A percentile compares a stretch with the other conserved stretches of the same genome.
These are phyloP conservation scores for Formicarius rufipectus DNA, from an alignment of 2,113 vertebrate species.

Conservation along the genomic window DNA sequence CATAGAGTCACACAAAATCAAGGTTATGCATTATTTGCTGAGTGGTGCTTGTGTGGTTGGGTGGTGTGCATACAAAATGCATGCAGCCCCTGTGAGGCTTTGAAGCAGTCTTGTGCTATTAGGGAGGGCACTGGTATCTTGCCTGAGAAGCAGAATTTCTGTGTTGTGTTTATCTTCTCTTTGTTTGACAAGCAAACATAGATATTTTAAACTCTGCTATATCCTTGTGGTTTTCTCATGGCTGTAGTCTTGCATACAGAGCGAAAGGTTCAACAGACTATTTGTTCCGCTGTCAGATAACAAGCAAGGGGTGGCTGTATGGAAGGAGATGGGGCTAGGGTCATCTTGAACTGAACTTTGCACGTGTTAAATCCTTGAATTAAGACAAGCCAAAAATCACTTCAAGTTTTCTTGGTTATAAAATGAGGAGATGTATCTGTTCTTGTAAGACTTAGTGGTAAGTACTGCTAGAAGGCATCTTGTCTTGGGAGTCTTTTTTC, in stretches of 20 bases:
- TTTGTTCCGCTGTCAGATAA: neutral
- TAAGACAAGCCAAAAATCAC: neutral
- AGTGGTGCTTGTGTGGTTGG: neutral
- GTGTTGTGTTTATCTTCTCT: neutral
- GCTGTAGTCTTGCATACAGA: neutral
- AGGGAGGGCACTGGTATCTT: neutral
- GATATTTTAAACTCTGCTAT: neutral
- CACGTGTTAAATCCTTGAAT: neutral
- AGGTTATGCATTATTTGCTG: neutral
- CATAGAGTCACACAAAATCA: neutral
- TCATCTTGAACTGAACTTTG: neutral
- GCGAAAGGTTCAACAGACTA: neutral
- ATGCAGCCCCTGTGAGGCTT: neutral
- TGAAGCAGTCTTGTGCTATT: neutral
- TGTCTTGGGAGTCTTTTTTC: neutral
- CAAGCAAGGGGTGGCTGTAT: neutral
- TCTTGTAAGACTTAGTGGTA: neutral
- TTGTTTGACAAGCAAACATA: slow-evolving; percentile 25
- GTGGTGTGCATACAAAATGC: neutral
- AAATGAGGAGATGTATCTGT: neutral
- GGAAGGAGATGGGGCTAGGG: neutral
- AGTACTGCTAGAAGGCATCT: neutral
- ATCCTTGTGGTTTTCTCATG: slow-evolving; percentile 1
- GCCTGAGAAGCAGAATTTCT: neutral
- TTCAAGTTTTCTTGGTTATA: neutral